Base-by-base conservation (phyloP, 1,140 invertebrate genomes). In the Pseudoatta argentina region DNA sequence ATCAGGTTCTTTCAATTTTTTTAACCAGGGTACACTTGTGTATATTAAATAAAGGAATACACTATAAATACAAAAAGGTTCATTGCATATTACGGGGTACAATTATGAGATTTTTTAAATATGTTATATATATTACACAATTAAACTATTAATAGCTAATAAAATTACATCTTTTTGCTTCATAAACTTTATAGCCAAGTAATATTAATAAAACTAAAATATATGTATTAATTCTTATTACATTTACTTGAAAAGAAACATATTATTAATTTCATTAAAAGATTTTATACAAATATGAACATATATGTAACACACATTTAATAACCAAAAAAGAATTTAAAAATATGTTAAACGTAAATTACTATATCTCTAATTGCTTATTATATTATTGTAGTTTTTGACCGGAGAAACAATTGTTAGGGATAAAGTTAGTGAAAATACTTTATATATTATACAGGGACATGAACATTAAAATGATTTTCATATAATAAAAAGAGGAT, bases 401-500 rank as follows among this genome's bases (percentile, higher is more conserved):
- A 59, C 12, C 18, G 16, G 1, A 27, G 12, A 71, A 81, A 59
- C 14, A 55, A 55, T 55, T 67, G 8, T 69, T 27, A 2, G 0
- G 30, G 1, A 57, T 27, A 18, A 57, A 14, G 4, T 44, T 53
- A 39, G 30, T 44, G 8, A 44, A 44, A 81, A 69, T 27, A 57
- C 8, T 12, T 5, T n/a, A 27, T n/a, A 27, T 66, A 48, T 1
- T 16, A 51, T 4, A 59, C 27, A 81, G 66, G 30, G 44, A 81
- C 64, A 81, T 14, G 21, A 79, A 81, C 27, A 64, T 82, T 81
- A 51, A 79, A 48, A 24, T 69, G 24, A 14, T 51, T 76, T 64
- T 53, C 57, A 87, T 87, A 85, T 66, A 77, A 78, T 86, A 85
- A 90, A 85, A 85, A 21, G 14, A 21, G 2, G n/a, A 14, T 53